Evolutionary conservation across 2,888 invertebrate genomes (phyloP), one percentile per base, ranked within the genome.

Genomic region (Apoderus coryli): DNA sequence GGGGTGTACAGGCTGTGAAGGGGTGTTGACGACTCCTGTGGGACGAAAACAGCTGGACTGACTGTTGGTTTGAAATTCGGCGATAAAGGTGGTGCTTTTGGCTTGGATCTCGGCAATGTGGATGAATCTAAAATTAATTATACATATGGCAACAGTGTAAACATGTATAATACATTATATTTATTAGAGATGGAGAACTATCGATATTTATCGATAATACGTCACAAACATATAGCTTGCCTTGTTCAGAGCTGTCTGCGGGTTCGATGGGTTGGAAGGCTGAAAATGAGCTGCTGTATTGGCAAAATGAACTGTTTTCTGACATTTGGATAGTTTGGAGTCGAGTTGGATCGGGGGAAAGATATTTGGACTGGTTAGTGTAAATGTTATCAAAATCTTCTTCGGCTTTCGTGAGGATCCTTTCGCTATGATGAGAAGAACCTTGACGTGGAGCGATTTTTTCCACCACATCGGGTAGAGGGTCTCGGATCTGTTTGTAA

Each of bases 401-500:
- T 34, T 55, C 52, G 2, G 53, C 52, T 22, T n/a, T n/a, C n/a
- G n/a, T n/a, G n/a, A n/a, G n/a, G n/a, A n/a, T n/a, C n/a, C n/a
- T n/a, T n/a, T n/a, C n/a, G n/a, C n/a, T n/a, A n/a, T n/a, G n/a
- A n/a, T n/a, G n/a, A 13, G 10, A 31, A 10, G 33, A 31, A 15
- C 33, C 33, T 14, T 27, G 29, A 4, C 31, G 36, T 11, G 40
- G 26, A 19, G 34, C 37, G 14, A 49, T 30, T 40, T 48, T 53
- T 33, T 54, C 53, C 1, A 50, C 49, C 2, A 54, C 48, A 29
- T 50, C 52, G 2, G 53, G 53, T 7, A 51, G 35, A 5, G 52
- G 51, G 16, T 57, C 56, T 25, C 56, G 51, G 24, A 63, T 57
- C 40, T 65, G 63, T 40, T 68, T 67, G 42, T 64, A 63, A 32